Percentiles rank a stretch among this genome's conserved stretches.
Evolutionary conservation across 2,888 invertebrate species (phyloP).

Genomic region (Hylaea fasciaria): DNA sequence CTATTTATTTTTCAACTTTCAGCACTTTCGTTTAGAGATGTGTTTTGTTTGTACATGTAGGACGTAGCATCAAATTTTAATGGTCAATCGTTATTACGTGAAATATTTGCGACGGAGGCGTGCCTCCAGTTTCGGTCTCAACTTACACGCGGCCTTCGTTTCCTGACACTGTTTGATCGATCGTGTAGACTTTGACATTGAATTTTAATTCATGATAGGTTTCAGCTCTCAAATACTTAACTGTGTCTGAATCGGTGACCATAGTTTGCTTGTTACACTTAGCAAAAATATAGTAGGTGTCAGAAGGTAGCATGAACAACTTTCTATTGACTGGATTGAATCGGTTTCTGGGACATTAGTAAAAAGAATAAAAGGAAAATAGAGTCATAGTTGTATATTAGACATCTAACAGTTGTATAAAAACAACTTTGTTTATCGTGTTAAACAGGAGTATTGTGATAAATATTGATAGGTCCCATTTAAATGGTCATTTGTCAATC

Average conservation of each 20-base stretch:
- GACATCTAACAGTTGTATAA: too few relatives aligned
- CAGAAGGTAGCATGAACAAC: conserved; percentile 1
- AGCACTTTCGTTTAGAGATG: conserved; percentile 45
- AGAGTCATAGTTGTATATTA: too few relatives aligned
- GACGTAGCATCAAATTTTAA: conserved; percentile 77
- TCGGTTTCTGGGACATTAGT: neutral
- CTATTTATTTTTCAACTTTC: conserved; percentile 40
- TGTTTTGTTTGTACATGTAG: conserved; percentile 57
- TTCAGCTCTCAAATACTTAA: neutral
- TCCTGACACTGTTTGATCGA: conserved; percentile 33
- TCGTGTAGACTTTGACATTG: conserved; percentile 18
- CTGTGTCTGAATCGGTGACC: neutral
- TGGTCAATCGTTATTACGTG: conserved; percentile 52
- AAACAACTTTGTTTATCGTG: neutral
- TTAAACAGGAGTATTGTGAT: neutral
- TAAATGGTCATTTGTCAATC: conserved; percentile 44
- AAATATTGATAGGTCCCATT: conserved; percentile 37
- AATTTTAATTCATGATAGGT: neutral
- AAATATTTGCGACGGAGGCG: conserved; percentile 61
- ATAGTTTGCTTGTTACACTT: neutral
- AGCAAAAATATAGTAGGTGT: conserved; percentile 1
- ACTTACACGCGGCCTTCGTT: conserved; percentile 69
- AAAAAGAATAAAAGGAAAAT: neutral
- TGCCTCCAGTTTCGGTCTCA: conserved; percentile 67
- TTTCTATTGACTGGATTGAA: conserved; percentile 1